These are phyloP conservation scores for Neostethus bicornis DNA, from an alignment of 2,797 vertebrate genomes.

Conservation along the genomic window DNA sequence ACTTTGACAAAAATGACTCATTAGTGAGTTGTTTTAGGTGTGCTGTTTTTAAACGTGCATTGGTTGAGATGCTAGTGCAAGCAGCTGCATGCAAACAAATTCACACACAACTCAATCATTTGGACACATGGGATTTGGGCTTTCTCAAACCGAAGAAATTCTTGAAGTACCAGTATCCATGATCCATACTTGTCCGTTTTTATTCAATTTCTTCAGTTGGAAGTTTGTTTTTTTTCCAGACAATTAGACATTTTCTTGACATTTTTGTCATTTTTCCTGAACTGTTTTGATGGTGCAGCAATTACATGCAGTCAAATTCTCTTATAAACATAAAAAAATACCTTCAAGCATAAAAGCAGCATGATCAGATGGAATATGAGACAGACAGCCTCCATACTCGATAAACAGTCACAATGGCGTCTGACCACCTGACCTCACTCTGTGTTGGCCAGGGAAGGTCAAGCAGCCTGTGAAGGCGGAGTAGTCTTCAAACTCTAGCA, in stretches of 20 bases:
- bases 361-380: constrained; percentile 41
- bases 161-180: too few species aligned
- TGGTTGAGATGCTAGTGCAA: constrained; percentile 29
- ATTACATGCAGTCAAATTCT: constrained; percentile 26
- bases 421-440: constrained; percentile 65
- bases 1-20: constrained; percentile 49
- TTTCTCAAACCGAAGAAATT: constrained; percentile 16
- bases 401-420: constrained; percentile 63
- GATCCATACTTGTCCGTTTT: too few species aligned
- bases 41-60: constrained; percentile 27
- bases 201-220: too few species aligned
- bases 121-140: constrained; percentile 21
- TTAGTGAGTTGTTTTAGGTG: constrained; percentile 44
- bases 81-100: constrained; percentile 9
- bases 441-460: constrained; percentile 38
- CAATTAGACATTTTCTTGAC: too few species aligned
- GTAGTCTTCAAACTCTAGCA: constrained; percentile 41
- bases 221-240: too few species aligned
- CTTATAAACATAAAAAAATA: constrained; percentile 38
- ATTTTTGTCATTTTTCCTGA: constrained; percentile 17
- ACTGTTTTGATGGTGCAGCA: constrained; percentile 18
- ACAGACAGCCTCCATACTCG: constrained; percentile 40
- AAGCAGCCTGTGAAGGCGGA: constrained; percentile 44
- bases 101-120: constrained; percentile 25
- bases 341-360: constrained; percentile 18